Conservation (phyloP, 2,888 invertebrate genomes). For the Ochropleura leucogaster region DNA sequence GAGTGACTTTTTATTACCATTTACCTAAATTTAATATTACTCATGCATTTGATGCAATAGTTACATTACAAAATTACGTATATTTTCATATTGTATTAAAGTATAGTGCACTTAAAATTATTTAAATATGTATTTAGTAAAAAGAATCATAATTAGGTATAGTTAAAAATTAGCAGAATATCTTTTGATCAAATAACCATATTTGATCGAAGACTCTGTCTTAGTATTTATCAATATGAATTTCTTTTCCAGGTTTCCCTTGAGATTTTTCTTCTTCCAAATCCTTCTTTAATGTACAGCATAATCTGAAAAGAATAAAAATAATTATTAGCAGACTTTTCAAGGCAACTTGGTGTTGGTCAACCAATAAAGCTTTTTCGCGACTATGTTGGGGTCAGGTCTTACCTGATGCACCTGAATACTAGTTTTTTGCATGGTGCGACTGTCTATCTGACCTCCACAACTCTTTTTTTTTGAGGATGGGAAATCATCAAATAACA, state of each 20-base stretch:
- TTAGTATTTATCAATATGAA: constrained; percentile 32
- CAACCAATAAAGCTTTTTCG: no score
- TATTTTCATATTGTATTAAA: neutral
- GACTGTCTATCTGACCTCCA: no score
- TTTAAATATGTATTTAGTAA: no score
- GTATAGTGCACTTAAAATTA: neutral
- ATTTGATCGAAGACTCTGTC: neutral
- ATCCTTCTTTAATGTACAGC: constrained; percentile 69
- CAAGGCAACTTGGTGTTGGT: no score
- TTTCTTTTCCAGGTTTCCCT: neutral
- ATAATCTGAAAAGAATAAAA: constrained; percentile 64
- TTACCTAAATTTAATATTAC: no score
- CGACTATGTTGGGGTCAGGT: no score
- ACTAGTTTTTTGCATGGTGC: no score
- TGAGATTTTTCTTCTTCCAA: constrained; percentile 65
- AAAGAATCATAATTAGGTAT: no score
- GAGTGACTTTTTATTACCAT: no score
- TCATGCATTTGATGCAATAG: constrained; percentile 8
- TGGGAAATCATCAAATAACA: no score
- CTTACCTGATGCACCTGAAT: no score
- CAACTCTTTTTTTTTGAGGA: no score
- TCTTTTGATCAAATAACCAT: neutral
- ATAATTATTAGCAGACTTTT: neutral
- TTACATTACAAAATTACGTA: neutral
- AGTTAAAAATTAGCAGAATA: neutral